Evolutionary conservation across 2,113 vertebrate genomes (phyloP), one percentile per base, ranked within the genome.

Genomic region (Microtus ochrogaster): DNA sequence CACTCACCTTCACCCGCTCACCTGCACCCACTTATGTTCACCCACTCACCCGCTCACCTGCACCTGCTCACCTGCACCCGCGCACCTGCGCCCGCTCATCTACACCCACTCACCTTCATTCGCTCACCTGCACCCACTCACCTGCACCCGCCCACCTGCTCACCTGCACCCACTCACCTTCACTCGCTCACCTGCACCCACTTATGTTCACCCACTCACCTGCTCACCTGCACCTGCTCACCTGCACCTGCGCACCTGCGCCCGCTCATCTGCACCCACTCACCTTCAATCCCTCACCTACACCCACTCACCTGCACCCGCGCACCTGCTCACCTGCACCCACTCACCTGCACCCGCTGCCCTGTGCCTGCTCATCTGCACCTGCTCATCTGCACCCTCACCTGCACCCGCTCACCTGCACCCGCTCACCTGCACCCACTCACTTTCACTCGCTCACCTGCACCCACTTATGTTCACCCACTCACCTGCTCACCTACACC

Each of bases 41-140:
- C 76, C 13, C 1, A 0, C 74, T 16, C 74, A 33, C 28, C 3
- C 17, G 21, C 77, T 33, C 47, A 79, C 47, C 47, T 79, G 16
- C 1, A 1, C 30, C 0, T 17, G 5, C 47, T 2, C 17, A 21
- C 17, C 30, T 52, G 47, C 0, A 2, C 16, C 14, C 9, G 14
- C 44, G 17, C 5, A 14, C 76, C 13, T 1, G 2, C 52, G 16
- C 52, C 3, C 17, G 11, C 77, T 19, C 47, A 78, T 30, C 30
- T 78, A 3, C 1, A 1, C 17, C 0, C 47, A 2, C 47, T 2
- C 17, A 21, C 17, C 30, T 52, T 28, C 0, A 2, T 9, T 2
- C 17, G 8, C 36, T 17, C 0, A 4, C 8, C 7, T 7, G 14
- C 44, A 33, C 76, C 17, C 14, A 26, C 49, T 28, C 0, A 3